Evolutionary conservation across 2,888 invertebrate species (phyloP).

Genomic region (Eupithecia subfuscata): DNA sequence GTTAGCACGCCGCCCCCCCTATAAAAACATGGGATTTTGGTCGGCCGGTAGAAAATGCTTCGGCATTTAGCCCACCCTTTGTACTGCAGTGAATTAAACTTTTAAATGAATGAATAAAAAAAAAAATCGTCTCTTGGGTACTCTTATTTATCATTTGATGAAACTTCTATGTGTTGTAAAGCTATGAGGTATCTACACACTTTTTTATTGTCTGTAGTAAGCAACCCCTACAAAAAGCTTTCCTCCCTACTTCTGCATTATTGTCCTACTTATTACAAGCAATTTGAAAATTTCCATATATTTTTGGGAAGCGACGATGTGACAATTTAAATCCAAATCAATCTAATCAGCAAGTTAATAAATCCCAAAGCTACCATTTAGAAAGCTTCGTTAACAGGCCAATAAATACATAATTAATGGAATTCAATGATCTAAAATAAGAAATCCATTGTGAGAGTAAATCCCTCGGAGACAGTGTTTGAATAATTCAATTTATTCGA

Average conservation of each 20-base stretch:
- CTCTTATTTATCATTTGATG: no score
- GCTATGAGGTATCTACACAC: no score
- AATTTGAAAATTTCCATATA: not conserved
- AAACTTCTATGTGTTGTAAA: no score
- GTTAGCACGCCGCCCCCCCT: no score
- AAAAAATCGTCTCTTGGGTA: no score
- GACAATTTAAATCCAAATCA: conserved; percentile 31
- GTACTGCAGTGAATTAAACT: no score
- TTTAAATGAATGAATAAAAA: no score
- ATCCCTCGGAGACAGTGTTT: conserved; percentile 57
- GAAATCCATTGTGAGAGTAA: conserved; percentile 52
- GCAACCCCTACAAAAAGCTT: not conserved
- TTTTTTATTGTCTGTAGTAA: not conserved
- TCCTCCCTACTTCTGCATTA: not conserved
- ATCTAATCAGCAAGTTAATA: not conserved
- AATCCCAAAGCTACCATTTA: conserved; percentile 13
- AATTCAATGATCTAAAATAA: conserved; percentile 25
- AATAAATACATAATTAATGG: conserved; percentile 54
- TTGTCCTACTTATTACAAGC: not conserved
- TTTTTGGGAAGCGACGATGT: not conserved
- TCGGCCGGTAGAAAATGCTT: no score
- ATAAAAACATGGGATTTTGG: no score
- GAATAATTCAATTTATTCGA: conserved; percentile 73
- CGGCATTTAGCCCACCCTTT: no score
- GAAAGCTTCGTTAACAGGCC: conserved; percentile 1